Evolutionary conservation across 2,888 invertebrate genomes (phyloP), one percentile per base, ranked within the genome.

Genomic region (Epinotia bilunana): DNA sequence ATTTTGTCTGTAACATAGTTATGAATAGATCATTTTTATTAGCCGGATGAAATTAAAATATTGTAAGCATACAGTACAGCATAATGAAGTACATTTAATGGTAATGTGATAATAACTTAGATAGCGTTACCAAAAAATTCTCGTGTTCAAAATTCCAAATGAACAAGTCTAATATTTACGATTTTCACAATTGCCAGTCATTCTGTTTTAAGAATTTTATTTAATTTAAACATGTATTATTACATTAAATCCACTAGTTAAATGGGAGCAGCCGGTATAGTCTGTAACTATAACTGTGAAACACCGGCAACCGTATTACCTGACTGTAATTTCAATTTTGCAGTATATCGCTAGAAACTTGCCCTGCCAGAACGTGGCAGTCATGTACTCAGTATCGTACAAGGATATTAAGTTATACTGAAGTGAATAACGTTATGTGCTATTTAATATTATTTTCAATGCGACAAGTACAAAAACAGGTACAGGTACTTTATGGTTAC

Each of bases 301-400:
- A 57, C 60, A 58, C 69, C 43, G n/a, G 46, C 46, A 57, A 63
- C 71, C 55, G 55, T 63, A 63, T 62, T 55, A 46, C 58, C 60
- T 83, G 83, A 79, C 77, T 77, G 80, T 83, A 83, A 86, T 86
- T 84, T 84, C 84, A 82, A 83, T 84, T 86, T 83, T 79, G 76
- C 55, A 60, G 80, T 80, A 81, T 84, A 85, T 84, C 79, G 86
- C 81, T 80, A 80, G 81, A 83, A 87, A 86, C 83, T 87, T 86
- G 82, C 82, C 81, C 81, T 79, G 81, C 80, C 82, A 79, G 83
- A 84, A 82, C 83, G 82, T 81, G 77, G 20, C 28, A 57, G 39
- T 39, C 58, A 53, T 13, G 70, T 60, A 71, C 20, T 64, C 46
- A 33, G 57, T 33, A 49, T 3, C 18, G 43, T 9, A 57, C 20